These are phyloP conservation scores for Serrognathus titanus DNA, from an alignment of 2,888 invertebrate genomes.

Conservation along the genomic window DNA sequence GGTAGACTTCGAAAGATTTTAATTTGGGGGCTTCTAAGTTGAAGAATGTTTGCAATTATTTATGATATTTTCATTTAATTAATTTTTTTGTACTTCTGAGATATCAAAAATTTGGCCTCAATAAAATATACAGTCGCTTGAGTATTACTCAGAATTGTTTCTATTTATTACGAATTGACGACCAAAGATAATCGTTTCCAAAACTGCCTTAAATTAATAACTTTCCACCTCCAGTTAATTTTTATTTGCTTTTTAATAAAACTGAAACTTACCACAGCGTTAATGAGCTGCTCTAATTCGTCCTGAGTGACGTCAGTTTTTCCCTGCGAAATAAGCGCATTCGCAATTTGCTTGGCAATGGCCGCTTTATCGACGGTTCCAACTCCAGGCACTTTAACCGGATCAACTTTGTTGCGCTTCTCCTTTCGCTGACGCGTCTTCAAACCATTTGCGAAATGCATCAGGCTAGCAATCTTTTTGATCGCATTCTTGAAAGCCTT, in stretches of 20 bases:
- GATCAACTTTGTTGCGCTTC: constrained; percentile 44
- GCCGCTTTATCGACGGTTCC: constrained; percentile 75
- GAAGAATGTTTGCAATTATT: no score
- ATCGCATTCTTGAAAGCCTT: constrained; percentile 71
- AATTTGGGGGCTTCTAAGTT: no score
- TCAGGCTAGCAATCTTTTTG: constrained; percentile 69
- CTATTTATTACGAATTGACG: no score
- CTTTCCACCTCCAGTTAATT: no score
- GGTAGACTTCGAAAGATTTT: no score
- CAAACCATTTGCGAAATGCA: constrained; percentile 61
- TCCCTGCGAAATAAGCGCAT: constrained; percentile 73
- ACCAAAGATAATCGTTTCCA: no score
- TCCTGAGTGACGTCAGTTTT: constrained; percentile 76
- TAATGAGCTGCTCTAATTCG: constrained; percentile 75
- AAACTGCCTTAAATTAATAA: no score
- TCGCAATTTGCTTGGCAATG: constrained; percentile 78
- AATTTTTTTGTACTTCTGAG: no score
- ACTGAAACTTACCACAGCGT: constrained; percentile 63
- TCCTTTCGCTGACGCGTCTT: constrained; percentile 45
- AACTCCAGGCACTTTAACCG: constrained; percentile 63
- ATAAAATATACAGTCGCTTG: no score
- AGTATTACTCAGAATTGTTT: not conserved
- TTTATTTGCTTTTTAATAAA: no score
- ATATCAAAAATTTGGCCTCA: no score
- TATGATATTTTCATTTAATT: no score